Percentiles rank a stretch among this genome's conserved stretches.
Evolutionary conservation across 2,797 vertebrate genomes (phyloP).

Genomic region (Nannoperca obscura): DNA sequence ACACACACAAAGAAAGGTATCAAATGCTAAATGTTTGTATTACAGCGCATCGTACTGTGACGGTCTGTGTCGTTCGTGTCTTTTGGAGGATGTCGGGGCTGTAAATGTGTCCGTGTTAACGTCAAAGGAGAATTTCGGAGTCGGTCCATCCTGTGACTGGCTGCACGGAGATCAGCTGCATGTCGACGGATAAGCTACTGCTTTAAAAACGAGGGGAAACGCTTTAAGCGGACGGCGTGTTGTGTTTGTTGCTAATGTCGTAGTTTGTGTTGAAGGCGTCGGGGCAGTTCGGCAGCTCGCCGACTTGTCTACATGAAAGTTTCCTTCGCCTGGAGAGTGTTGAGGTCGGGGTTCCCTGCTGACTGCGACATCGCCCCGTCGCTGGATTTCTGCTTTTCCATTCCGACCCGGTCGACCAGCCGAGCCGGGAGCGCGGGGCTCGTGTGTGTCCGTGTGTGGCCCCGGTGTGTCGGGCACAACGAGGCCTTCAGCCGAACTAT

Average conservation of each 20-base stretch:
- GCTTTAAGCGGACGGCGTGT: conserved; percentile 27
- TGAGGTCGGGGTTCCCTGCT: conserved; percentile 50
- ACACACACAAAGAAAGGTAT: conserved; percentile 92
- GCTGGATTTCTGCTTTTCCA: conserved; percentile 44
- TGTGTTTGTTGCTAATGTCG: neutral
- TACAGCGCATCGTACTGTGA: neutral
- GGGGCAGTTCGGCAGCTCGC: neutral
- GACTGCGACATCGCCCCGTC: conserved; percentile 74
- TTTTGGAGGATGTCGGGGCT: neutral
- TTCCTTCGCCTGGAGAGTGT: conserved; percentile 50
- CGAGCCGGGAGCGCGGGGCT: neutral
- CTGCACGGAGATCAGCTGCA: conserved; percentile 70
- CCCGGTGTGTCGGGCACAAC: conserved; percentile 15
- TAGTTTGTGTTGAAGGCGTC: neutral
- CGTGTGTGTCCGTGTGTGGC: neutral
- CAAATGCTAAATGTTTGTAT: conserved; percentile 44
- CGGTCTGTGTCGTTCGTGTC: neutral
- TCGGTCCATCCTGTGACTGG: conserved; percentile 70
- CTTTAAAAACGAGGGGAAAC: conserved; percentile 41
- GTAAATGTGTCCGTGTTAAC: conserved; percentile 1
- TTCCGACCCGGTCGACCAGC: conserved; percentile 20
- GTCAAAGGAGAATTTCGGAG: conserved; percentile 37
- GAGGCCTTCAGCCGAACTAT: conserved; percentile 55
- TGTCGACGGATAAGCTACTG: conserved; percentile 66
- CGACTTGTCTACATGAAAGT: conserved; percentile 61